Conservation (phyloP, 2,113 vertebrate species). For the Menidia beryllina region DNA sequence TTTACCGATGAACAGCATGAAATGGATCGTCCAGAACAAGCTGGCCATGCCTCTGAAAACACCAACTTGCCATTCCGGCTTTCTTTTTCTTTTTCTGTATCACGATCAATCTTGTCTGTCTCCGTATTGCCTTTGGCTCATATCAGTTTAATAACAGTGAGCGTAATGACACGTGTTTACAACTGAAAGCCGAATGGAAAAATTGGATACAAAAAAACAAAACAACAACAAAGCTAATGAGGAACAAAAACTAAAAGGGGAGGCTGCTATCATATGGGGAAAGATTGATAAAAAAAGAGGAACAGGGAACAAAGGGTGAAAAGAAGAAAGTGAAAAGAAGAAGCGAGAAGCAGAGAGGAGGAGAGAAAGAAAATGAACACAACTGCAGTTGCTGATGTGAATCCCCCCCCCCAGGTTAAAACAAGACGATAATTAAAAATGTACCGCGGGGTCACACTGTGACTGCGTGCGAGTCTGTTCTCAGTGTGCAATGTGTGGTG, state of each 20-base stretch:
- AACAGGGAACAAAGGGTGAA: not conserved
- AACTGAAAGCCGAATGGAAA: conserved; percentile 22
- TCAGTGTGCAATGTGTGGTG: not conserved
- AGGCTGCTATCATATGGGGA: not conserved
- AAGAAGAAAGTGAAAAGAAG: not conserved
- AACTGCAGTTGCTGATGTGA: conserved; percentile 50
- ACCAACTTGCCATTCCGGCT: not conserved
- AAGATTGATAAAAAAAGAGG: not conserved
- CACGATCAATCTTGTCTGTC: conserved; percentile 51
- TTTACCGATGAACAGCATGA: no score
- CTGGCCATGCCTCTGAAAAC: conserved; percentile 2
- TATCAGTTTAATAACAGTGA: conserved; percentile 39
- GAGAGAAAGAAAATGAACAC: conserved; percentile 22
- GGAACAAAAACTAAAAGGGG: not conserved
- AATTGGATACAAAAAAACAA: conserved; percentile 7
- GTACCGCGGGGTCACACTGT: conserved; percentile 60
- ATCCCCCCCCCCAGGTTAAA: conserved; percentile 71
- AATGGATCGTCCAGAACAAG: not conserved
- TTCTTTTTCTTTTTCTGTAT: conserved; percentile 17
- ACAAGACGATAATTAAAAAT: conserved; percentile 78
- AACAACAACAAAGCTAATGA: not conserved
- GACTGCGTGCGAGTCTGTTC: conserved; percentile 4
- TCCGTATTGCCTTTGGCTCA: conserved; percentile 6
- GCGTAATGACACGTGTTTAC: conserved; percentile 48
- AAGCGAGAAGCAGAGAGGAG: not conserved